Evolutionary conservation across 2,888 invertebrate species (phyloP).

Genomic region (Polylopha cassiicola): DNA sequence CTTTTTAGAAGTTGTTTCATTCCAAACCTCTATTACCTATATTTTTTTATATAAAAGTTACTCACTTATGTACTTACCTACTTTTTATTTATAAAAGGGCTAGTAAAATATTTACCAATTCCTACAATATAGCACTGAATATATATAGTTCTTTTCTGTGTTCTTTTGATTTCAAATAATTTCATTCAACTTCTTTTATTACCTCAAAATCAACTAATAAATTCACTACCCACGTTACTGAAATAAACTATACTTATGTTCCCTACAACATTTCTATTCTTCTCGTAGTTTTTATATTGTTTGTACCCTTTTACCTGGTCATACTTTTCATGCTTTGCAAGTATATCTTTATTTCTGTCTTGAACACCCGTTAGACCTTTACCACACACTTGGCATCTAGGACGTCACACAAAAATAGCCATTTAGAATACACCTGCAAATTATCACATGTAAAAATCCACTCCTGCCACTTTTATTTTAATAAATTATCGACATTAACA

Average conservation of each 20-base stretch:
- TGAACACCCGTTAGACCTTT: slow-evolving; percentile 12
- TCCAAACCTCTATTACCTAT: background rate
- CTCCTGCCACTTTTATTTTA: background rate
- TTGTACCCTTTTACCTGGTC: slow-evolving; percentile 33
- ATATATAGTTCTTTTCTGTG: background rate
- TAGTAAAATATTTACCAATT: background rate
- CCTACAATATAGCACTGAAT: background rate
- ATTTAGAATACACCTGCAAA: slow-evolving; percentile 21
- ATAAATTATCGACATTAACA: no score
- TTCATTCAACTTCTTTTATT: slow-evolving; percentile 10
- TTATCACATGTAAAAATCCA: background rate
- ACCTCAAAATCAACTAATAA: slow-evolving; percentile 16
- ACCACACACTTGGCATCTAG: slow-evolving; percentile 42
- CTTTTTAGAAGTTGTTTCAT: no score
- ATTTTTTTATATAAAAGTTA: background rate
- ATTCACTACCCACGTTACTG: slow-evolving; percentile 27
- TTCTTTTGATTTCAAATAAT: slow-evolving; percentile 1
- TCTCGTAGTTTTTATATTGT: slow-evolving; percentile 35
- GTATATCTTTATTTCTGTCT: slow-evolving; percentile 27
- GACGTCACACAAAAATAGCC: slow-evolving; percentile 37
- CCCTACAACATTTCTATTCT: slow-evolving; percentile 27
- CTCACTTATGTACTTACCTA: no score
- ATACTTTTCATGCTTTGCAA: slow-evolving; percentile 28
- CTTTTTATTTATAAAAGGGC: slow-evolving; percentile 10
- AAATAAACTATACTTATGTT: slow-evolving; percentile 23